phyloP scores from a whole-genome alignment of 2,888 invertebrate species.

The Frankliniella intonsa region DNA sequence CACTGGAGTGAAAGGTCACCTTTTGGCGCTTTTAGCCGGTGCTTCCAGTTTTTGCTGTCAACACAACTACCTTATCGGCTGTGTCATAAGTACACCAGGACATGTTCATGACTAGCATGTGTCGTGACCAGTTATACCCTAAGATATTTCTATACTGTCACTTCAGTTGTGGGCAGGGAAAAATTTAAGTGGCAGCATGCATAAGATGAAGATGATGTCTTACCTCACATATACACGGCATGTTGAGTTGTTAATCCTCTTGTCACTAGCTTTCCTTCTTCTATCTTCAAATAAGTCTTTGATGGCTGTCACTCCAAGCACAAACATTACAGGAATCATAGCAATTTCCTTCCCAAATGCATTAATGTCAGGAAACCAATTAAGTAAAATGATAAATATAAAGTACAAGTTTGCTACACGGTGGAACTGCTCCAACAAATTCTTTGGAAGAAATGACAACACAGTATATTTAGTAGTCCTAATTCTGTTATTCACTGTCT shows the following conservation, averaged over 20 bases:
- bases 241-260: constrained; percentile 86
- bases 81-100: no score
- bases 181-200: no score
- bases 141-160: neutral
- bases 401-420: constrained; percentile 97
- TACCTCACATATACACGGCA: constrained; percentile 90
- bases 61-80: no score
- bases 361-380: constrained; percentile 92
- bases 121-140: no score
- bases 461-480: constrained; percentile 93
- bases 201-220: constrained; percentile 44
- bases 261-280: constrained; percentile 82
- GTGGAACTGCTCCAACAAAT: constrained; percentile 95
- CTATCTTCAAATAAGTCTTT: constrained; percentile 95
- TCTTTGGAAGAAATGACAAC: constrained; percentile 90
- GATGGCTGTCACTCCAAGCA: constrained; percentile 87
- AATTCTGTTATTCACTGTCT: constrained; percentile 74
- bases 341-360: constrained; percentile 95
- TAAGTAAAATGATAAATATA: constrained; percentile 90
- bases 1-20: no score
- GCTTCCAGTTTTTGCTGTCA: no score
- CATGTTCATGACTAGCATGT: no score
- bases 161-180: neutral
- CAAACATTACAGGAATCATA: constrained; percentile 91
- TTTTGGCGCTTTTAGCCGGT: no score